Percentiles rank a stretch among this genome's conserved stretches.
Evolutionary conservation across 2,797 vertebrate genomes (phyloP).

Genomic region (Ficedula albicollis): DNA sequence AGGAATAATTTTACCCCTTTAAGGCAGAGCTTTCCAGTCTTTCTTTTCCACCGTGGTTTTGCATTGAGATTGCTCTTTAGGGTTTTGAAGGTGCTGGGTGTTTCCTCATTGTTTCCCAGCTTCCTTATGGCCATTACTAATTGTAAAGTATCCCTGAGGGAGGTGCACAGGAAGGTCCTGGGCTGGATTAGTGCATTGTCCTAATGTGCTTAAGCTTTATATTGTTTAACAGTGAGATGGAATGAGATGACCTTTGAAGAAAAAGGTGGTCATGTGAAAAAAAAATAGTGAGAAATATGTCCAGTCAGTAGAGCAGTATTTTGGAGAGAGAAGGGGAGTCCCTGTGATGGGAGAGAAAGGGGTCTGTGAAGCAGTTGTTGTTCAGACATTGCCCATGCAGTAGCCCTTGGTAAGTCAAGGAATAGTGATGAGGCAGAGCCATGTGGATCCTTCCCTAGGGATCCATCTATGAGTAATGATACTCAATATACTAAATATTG

Average conservation of each 20-base stretch:
- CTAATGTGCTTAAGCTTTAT: neutral
- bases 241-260: neutral
- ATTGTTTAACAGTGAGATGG: neutral
- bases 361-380: neutral
- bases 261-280: neutral
- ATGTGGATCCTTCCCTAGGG: neutral
- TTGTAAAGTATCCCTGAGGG: neutral
- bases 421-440: neutral
- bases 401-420: neutral
- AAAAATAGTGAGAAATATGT: neutral
- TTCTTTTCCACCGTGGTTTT: neutral
- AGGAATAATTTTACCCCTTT: neutral
- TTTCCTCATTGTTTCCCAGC: conserved; percentile 24
- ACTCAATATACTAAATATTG: neutral
- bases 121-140: neutral
- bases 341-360: neutral
- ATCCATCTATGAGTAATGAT: neutral
- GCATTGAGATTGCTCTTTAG: neutral
- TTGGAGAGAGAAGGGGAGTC: neutral
- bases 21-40: neutral
- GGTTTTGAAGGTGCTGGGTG: neutral
- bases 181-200: neutral
- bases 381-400: neutral
- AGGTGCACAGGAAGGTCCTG: conserved; percentile 7
- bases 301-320: neutral